These are phyloP conservation scores for Drosophila ambigua DNA, from an alignment of 1,140 invertebrate species.

Conservation along the genomic window DNA sequence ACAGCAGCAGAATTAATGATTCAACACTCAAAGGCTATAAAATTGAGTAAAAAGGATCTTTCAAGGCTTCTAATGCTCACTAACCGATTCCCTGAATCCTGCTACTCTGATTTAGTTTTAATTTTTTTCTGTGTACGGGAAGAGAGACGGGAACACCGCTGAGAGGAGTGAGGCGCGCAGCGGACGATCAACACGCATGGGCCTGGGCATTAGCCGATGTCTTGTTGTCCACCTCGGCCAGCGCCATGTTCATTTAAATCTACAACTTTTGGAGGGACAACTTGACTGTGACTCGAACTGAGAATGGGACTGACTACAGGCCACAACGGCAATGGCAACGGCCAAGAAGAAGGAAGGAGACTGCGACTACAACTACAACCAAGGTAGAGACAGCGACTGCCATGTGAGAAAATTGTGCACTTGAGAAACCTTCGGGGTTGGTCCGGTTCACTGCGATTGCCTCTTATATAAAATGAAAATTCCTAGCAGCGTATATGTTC, in stretches of 20 bases:
- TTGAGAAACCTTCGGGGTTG: conserved; percentile 68
- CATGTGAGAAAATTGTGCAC: conserved; percentile 82
- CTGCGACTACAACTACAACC: neutral
- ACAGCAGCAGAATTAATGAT: neutral
- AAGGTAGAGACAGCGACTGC: conserved; percentile 19
- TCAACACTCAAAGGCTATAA: no score
- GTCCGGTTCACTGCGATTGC: conserved; percentile 62
- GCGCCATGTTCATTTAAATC: conserved; percentile 81
- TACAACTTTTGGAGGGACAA: conserved; percentile 82
- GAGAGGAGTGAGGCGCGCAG: conserved; percentile 13
- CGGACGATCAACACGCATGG: conserved; percentile 77
- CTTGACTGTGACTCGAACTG: conserved; percentile 59
- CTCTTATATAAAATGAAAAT: conserved; percentile 67
- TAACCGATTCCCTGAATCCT: no score
- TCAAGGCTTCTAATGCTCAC: no score
- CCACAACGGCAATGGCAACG: neutral
- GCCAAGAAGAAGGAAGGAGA: neutral
- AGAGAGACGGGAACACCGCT: neutral
- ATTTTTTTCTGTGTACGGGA: neutral
- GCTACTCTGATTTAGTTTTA: no score
- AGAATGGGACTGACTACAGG: conserved; percentile 28
- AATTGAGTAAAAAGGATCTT: no score
- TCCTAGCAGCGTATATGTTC: conserved; percentile 60
- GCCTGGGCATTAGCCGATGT: conserved; percentile 66
- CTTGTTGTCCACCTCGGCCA: conserved; percentile 52